Percentiles rank a stretch among this genome's conserved stretches.
Conservation (phyloP, 2,113 vertebrate species). For the Sinocyclocheilus anshuiensis region DNA sequence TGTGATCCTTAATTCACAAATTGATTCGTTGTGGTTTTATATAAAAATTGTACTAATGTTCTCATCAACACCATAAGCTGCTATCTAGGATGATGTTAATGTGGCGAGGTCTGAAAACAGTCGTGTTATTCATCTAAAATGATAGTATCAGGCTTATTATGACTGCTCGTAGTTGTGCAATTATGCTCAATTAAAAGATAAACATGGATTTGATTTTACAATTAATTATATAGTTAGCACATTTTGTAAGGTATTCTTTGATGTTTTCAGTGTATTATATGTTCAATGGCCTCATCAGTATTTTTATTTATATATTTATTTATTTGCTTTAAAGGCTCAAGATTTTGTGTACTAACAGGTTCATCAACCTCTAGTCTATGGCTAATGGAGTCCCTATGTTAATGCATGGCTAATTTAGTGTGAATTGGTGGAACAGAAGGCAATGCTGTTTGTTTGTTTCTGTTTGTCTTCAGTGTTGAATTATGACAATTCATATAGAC, state of each 20-base stretch:
- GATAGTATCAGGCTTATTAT: background rate
- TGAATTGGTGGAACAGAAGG: background rate
- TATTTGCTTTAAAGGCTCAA: background rate
- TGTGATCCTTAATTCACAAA: background rate
- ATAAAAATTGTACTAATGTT: background rate
- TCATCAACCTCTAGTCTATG: background rate
- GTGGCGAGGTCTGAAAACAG: no score
- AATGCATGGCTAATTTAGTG: slow-evolving; percentile 28
- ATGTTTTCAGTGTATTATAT: background rate
- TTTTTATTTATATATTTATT: background rate
- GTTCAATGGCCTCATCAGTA: background rate
- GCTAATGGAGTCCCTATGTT: slow-evolving; percentile 3
- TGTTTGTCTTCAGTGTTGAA: background rate
- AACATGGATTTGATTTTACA: background rate
- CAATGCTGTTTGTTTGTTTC: background rate
- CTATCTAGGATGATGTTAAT: no score
- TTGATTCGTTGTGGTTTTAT: background rate
- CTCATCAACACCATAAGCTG: background rate
- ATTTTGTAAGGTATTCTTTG: background rate
- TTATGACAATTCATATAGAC: slow-evolving; percentile 27
- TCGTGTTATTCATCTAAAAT: no score
- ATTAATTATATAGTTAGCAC: background rate
- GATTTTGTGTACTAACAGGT: background rate
- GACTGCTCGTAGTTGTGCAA: background rate
- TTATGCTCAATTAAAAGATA: background rate